phyloP scores from a whole-genome alignment of 1,140 invertebrate species.

The Drosophila willistoni region DNA sequence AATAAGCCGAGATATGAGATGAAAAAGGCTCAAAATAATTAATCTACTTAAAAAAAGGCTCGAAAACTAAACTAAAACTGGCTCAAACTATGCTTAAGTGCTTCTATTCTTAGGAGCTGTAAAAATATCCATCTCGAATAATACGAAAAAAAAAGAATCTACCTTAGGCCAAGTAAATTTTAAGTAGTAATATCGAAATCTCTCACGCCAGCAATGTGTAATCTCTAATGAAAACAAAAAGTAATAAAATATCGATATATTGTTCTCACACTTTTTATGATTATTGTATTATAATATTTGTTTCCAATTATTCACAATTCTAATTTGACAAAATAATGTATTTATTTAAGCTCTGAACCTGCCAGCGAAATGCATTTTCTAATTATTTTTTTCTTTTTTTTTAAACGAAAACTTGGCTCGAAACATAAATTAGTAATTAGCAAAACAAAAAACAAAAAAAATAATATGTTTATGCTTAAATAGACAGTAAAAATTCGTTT shows the following conservation, averaged over 20 bases:
- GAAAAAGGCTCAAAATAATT: conserved; percentile 53
- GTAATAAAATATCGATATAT: background rate
- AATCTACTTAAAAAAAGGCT: background rate
- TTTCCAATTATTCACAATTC: conserved; percentile 17
- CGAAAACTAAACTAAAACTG: conserved; percentile 10
- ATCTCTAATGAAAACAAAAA: background rate
- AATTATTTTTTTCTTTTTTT: conserved; percentile 34
- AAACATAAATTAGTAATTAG: conserved; percentile 44
- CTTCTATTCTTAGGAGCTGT: background rate
- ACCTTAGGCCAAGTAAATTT: conserved; percentile 62
- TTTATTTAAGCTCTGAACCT: conserved; percentile 70
- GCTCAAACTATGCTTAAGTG: background rate
- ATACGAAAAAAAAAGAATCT: conserved; percentile 28
- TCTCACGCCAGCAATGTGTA: conserved; percentile 22
- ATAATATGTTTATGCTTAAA: conserved; percentile 20
- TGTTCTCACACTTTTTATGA: conserved; percentile 34
- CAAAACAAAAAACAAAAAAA: conserved; percentile 25
- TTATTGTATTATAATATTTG: conserved; percentile 40
- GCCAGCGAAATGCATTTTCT: conserved; percentile 74
- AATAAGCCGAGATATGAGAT: conserved; percentile 41
- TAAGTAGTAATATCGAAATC: conserved; percentile 52
- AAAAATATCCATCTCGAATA: conserved; percentile 1
- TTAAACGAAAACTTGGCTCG: conserved; percentile 45
- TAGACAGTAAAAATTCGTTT: conserved; percentile 1
- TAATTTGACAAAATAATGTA: conserved; percentile 24